Percentiles rank a stretch among this genome's conserved stretches.
phyloP scores from a whole-genome alignment of 2,888 invertebrate genomes.

The Tiliacea aurago region DNA sequence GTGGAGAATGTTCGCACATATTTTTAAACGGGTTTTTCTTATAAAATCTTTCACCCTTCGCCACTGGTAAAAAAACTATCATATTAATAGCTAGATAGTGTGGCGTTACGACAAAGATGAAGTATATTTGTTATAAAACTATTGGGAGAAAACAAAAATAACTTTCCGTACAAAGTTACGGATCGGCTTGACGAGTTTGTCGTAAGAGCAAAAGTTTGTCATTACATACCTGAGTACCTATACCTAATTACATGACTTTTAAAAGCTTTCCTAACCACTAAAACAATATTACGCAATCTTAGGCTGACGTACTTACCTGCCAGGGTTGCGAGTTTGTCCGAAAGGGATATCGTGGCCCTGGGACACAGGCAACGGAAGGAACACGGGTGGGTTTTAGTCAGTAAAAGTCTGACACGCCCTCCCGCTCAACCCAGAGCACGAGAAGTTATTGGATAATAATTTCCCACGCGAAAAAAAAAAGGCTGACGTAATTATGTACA shows the following conservation, averaged over 20 bases:
- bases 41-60: slow-evolving; percentile 3
- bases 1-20: slow-evolving; percentile 37
- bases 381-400: too few species aligned
- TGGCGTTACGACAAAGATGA: slow-evolving; percentile 22
- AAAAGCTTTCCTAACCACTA: slow-evolving; percentile 36
- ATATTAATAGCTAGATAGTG: slow-evolving; percentile 41
- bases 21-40: slow-evolving; percentile 12
- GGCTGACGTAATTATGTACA: too few species aligned
- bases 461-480: too few species aligned
- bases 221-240: slow-evolving; percentile 17
- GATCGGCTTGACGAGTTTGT: slow-evolving; percentile 44
- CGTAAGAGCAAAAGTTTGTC: slow-evolving; percentile 36
- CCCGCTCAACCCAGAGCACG: too few species aligned
- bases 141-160: slow-evolving; percentile 34
- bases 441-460: too few species aligned
- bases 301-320: too few species aligned
- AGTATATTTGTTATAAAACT: slow-evolving; percentile 34
- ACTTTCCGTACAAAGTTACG: slow-evolving; percentile 31
- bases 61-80: slow-evolving; percentile 5
- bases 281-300: slow-evolving; percentile 20
- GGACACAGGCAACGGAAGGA: too few species aligned
- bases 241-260: slow-evolving; percentile 38
- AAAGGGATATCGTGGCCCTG: too few species aligned
- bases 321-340: too few species aligned
- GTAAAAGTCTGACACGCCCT: too few species aligned